Base-by-base conservation (phyloP, 2,888 invertebrate species). In the Spodoptera littoralis region DNA sequence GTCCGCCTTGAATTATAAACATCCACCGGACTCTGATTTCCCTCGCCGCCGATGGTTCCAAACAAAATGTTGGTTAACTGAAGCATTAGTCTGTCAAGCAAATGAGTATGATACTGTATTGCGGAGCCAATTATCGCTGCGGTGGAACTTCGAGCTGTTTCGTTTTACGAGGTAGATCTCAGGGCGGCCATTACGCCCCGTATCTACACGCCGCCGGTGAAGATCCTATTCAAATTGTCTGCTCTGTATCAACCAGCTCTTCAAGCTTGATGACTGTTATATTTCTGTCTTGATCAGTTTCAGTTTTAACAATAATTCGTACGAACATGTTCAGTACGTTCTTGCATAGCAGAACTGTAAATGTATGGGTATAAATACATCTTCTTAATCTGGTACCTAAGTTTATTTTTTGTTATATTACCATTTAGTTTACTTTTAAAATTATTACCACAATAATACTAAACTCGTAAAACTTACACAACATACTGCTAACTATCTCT, bases 1-100 rank as follows among this genome's bases (percentile, higher is more conserved):
- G 64, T 73, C 63, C 73, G 70, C 77, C 82, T 87, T 90, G 90
- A 90, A 91, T 91, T 89, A 90, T 89, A 89, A 88, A 84, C 81
- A 77, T 75, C 73, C 73, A 65, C 62, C 54, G 79, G 83, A 74
- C 82, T 76, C 79, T 89, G 90, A 90, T 90, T 90, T 90, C 90
- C 90, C 90, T 76, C 75, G 89, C 79, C 84, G 83, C 73, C 87
- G 76, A 85, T 86, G 83, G 69, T 51, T 77, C 63, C 79, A 56
- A 73, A 75, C 77, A 60, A 73, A 76, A 73, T 72, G 74, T 76
- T 62, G 65, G 68, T 70, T 66, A 72, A 74, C 79, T 77, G 61
- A 54, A 73, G 69, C 75, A 72, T 79, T 77, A 75, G 70, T 71
- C 73, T 66, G 77, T 70, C 70, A 71, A 65, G 63, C 66, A 73